Conservation (phyloP, 1,140 invertebrate species). For the Choristoneura fumiferana region DNA sequence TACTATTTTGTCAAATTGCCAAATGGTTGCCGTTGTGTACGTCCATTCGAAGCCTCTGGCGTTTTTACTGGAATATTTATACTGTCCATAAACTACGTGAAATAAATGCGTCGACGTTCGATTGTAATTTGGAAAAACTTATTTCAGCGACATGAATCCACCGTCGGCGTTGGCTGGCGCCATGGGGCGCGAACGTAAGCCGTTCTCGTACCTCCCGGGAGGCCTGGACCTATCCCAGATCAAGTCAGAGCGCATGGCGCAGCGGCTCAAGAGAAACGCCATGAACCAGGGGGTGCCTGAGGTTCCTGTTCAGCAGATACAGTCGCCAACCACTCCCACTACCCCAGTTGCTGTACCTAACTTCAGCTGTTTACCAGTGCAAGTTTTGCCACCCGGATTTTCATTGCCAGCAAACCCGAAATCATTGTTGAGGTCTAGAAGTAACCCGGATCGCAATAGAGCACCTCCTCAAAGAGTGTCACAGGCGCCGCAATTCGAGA, state of each 20-base stretch:
- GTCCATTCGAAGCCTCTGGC: constrained; percentile 33
- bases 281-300: constrained; percentile 79
- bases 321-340: constrained; percentile 48
- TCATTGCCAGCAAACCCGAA: constrained; percentile 73
- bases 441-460: constrained; percentile 52
- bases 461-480: constrained; percentile 23
- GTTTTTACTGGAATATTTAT: constrained; percentile 36
- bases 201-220: constrained; percentile 96
- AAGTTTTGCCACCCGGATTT: constrained; percentile 70
- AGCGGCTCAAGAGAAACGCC: constrained; percentile 86
- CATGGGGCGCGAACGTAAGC: constrained; percentile 91
- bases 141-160: constrained; percentile 82
- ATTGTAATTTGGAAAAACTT: constrained; percentile 33
- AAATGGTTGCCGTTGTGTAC: constrained; percentile 33
- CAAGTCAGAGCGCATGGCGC: constrained; percentile 92
- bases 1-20: constrained; percentile 64
- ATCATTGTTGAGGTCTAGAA: constrained; percentile 65
- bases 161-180: constrained; percentile 93
- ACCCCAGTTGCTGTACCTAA: constrained; percentile 61
- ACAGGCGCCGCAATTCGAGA: constrained; percentile 26
- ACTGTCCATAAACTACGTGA: constrained; percentile 25
- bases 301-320: constrained; percentile 56
- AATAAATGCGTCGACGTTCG: constrained; percentile 25
- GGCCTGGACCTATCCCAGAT: constrained; percentile 95
- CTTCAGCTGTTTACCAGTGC: constrained; percentile 68